Conservation (phyloP, 2,888 invertebrate genomes). For the Diplolepis rosae region DNA sequence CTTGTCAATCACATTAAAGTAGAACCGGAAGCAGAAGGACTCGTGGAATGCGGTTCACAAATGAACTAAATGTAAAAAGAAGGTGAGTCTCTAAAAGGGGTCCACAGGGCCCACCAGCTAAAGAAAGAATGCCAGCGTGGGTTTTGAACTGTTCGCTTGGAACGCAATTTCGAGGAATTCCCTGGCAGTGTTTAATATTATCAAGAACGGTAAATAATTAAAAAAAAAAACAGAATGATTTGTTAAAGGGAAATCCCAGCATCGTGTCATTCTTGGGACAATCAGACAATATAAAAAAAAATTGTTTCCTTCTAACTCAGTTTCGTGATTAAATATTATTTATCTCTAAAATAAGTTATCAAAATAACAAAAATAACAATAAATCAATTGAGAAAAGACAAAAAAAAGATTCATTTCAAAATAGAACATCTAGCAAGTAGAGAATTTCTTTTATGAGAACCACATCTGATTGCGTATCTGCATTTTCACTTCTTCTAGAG, state of each 20-base stretch:
- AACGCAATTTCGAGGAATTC: background rate
- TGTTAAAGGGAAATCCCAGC: background rate
- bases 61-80: slow-evolving; percentile 1
- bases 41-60: background rate
- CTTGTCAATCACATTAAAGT: background rate
- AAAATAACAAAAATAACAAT: too few relatives aligned
- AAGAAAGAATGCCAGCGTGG: background rate
- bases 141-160: background rate
- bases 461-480: background rate
- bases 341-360: too few relatives aligned
- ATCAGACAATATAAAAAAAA: background rate
- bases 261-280: background rate
- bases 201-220: slow-evolving; percentile 10
- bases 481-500: background rate
- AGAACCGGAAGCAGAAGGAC: background rate
- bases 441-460: background rate
- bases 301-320: background rate
- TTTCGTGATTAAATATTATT: too few relatives aligned
- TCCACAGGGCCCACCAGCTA: background rate
- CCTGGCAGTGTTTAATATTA: background rate
- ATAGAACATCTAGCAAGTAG: too few relatives aligned
- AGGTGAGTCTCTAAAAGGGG: slow-evolving; percentile 4
- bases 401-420: too few relatives aligned
- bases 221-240: background rate
- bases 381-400: too few relatives aligned